Percentiles rank a stretch among this genome's conserved stretches.
Evolutionary conservation across 2,113 vertebrate genomes (phyloP).

Genomic region (Buteo buteo): DNA sequence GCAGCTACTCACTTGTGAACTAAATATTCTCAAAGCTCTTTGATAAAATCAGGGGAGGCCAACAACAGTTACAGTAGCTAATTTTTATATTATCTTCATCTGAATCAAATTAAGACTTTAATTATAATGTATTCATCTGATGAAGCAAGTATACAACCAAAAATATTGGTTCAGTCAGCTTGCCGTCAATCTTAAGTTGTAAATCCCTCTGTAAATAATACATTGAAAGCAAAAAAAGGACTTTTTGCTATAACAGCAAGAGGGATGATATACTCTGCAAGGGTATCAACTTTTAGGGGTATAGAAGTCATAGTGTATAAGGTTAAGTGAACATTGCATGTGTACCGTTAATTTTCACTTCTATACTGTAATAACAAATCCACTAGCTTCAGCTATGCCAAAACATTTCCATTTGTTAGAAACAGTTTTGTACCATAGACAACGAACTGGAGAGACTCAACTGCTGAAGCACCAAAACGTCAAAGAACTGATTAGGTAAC

Average conservation of each 20-base stretch:
- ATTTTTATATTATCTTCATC: neutral
- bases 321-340: neutral
- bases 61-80: neutral
- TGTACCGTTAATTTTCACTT: neutral
- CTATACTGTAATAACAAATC: neutral
- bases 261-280: neutral
- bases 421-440: neutral
- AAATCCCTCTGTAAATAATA: neutral
- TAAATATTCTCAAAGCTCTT: neutral
- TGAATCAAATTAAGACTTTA: neutral
- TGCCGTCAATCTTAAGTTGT: neutral
- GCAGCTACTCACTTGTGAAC: neutral
- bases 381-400: neutral
- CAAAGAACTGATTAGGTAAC: neutral
- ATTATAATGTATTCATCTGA: neutral
- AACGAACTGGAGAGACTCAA: neutral
- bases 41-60: neutral
- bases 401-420: neutral
- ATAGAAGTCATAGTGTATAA: neutral
- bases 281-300: neutral
- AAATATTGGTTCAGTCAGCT: neutral
- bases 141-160: neutral
- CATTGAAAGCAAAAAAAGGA: neutral
- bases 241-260: neutral
- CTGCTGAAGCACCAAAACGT: neutral